Evolutionary conservation across 2,113 vertebrate species (phyloP), one percentile per base, ranked within the genome.

Genomic region (Onychorhynchus coronatus): DNA sequence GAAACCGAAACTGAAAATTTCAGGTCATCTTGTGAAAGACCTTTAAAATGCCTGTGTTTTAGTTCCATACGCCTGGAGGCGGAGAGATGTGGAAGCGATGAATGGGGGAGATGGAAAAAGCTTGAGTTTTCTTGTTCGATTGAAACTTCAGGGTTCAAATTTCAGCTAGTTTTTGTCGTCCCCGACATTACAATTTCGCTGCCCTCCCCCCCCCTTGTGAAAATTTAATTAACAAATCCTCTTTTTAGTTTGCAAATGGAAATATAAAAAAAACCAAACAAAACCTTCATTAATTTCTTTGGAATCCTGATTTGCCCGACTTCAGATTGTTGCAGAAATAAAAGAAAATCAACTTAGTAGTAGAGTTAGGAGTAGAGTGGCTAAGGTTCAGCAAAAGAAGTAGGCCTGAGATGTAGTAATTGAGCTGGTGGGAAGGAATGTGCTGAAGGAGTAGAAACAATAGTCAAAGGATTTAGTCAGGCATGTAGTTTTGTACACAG

Each of bases 131-230:
- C 11, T 20, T 28, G 13, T 76, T 33, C 19, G 12, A 19, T 62
- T 13, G 19, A 18, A 39, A 35, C 58, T 25, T 23, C 22, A 37
- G 17, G 21, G 25, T 70, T 88, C 65, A 41, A 50, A 28, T 46
- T 63, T 33, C 31, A 67, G 14, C 23, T 33, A 4, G 22, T 73
- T 80, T 8, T 30, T 58, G 8, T 58, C 62, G 28, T 71, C 82
- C 44, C 2, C 0, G 49, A 0, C 11, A 7, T 30, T 52, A 18
- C 5, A 72, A 37, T 15, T 17, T 55, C n/a, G 39, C 8, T 39
- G 25, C 35, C 20, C 58, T n/a, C n/a, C n/a, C n/a, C n/a, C n/a
- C n/a, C n/a, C 15, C 39, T 50, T 27, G 11, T 50, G 47, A 53
- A 59, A 33, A 72, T 72, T n/a, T 59, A 75, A 87, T 62, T 52